phyloP scores from a whole-genome alignment of 2,113 vertebrate genomes.

The Nothobranchius kuhntae region DNA sequence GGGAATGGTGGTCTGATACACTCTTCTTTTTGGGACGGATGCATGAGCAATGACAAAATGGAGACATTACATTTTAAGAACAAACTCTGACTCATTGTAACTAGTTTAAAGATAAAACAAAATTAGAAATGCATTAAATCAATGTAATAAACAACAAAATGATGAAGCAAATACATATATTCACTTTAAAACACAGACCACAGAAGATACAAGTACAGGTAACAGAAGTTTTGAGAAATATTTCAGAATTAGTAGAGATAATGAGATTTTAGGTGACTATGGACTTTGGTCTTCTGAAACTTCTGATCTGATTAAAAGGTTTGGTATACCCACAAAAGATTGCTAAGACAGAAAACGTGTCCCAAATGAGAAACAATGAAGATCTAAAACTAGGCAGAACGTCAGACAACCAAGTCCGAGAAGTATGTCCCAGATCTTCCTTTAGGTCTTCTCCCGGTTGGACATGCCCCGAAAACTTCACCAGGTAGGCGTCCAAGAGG shows the following conservation, averaged over 20 bases:
- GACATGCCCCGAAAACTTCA: no score
- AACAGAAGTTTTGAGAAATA: slow-evolving; percentile 1
- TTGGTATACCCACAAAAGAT: slow-evolving; percentile 13
- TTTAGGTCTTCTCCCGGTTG: no score
- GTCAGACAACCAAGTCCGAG: background rate
- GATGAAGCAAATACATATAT: background rate
- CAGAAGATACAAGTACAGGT: background rate
- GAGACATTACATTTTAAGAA: background rate
- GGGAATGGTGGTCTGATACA: background rate
- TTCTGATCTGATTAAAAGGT: slow-evolving; percentile 12
- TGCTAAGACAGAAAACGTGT: background rate
- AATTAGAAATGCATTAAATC: background rate
- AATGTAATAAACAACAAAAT: background rate
- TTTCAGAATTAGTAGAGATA: background rate
- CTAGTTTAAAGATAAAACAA: background rate
- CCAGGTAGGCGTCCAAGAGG: no score
- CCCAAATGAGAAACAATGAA: background rate
- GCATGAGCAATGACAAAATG: background rate
- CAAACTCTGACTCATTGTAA: background rate
- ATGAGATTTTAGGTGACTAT: background rate
- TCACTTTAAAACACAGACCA: background rate
- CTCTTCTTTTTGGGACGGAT: background rate
- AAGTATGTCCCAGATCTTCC: no score
- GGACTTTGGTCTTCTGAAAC: slow-evolving; percentile 35
- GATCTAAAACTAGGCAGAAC: slow-evolving; percentile 19